These are phyloP conservation scores for Syrista parreyssii DNA, from an alignment of 2,888 invertebrate genomes.

Conservation along the genomic window DNA sequence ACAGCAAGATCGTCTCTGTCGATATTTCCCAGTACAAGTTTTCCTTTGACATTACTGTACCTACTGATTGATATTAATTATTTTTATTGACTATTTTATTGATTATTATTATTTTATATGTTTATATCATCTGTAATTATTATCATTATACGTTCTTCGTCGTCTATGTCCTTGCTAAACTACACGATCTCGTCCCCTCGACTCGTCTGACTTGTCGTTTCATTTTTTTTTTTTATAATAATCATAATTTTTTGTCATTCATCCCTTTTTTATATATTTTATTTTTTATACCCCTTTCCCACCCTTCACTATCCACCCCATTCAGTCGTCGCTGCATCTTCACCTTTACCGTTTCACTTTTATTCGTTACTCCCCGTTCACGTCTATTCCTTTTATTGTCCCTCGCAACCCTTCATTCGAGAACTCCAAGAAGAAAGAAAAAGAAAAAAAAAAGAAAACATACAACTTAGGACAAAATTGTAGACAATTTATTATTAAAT, in stretches of 20 bases:
- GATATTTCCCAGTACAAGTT: slow-evolving; percentile 14
- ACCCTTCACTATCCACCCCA: too few relatives aligned
- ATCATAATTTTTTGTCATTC: not conserved
- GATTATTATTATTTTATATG: slow-evolving; percentile 17
- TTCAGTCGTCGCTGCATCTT: too few relatives aligned
- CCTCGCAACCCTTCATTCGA: slow-evolving; percentile 46
- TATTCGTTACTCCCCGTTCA: too few relatives aligned
- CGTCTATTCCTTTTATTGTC: slow-evolving; percentile 43
- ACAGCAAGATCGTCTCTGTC: slow-evolving; percentile 20
- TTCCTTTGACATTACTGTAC: slow-evolving; percentile 25
- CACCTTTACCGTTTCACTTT: too few relatives aligned
- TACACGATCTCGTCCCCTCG: not conserved
- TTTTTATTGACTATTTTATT: slow-evolving; percentile 22
- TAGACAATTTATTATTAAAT: slow-evolving; percentile 66
- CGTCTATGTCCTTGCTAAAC: not conserved
- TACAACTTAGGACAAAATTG: slow-evolving; percentile 64
- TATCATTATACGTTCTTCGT: slow-evolving; percentile 10
- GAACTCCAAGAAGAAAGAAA: slow-evolving; percentile 47
- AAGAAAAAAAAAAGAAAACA: slow-evolving; percentile 33
- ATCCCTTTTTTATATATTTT: slow-evolving; percentile 6
- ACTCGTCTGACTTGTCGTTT: not conserved
- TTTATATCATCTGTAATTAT: slow-evolving; percentile 19
- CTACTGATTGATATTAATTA: slow-evolving; percentile 15
- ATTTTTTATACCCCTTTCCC: not conserved
- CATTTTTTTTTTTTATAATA: not conserved